phyloP scores from a whole-genome alignment of 2,888 invertebrate species.

The Athalia circularis region DNA sequence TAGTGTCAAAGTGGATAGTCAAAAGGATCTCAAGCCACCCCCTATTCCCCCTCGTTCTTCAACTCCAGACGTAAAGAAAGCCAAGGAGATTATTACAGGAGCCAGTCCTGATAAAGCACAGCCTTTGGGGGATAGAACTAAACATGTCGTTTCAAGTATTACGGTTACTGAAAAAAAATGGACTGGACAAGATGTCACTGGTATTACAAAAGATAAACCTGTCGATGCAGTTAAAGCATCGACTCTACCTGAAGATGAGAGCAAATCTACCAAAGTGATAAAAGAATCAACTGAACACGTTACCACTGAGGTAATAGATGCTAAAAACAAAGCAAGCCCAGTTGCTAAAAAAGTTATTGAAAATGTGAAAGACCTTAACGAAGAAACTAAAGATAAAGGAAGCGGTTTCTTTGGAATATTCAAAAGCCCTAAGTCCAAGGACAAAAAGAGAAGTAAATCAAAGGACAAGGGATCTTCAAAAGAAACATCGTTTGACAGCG shows the following conservation, averaged over 20 bases:
- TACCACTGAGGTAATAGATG: constrained; percentile 30
- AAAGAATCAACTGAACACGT: constrained; percentile 51
- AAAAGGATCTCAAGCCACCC: constrained; percentile 48
- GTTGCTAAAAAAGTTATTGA: constrained; percentile 18
- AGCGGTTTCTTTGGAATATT: constrained; percentile 67
- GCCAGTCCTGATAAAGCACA: constrained; percentile 1
- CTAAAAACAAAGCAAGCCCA: neutral
- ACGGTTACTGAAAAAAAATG: constrained; percentile 50
- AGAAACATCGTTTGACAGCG: constrained; percentile 66
- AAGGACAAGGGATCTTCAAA: constrained; percentile 65
- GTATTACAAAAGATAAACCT: constrained; percentile 52
- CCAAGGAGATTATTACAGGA: constrained; percentile 3
- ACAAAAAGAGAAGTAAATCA: constrained; percentile 63
- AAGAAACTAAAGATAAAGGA: constrained; percentile 53
- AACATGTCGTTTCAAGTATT: neutral
- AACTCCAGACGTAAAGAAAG: constrained; percentile 17
- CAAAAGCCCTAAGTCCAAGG: constrained; percentile 65
- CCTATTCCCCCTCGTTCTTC: neutral
- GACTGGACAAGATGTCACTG: constrained; percentile 53
- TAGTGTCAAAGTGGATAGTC: constrained; percentile 40
- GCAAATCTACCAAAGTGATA: constrained; percentile 51
- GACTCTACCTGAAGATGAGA: constrained; percentile 50
- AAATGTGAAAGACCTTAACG: constrained; percentile 50
- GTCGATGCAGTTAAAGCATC: constrained; percentile 50
- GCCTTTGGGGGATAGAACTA: constrained; percentile 45